These are phyloP conservation scores for Myotis vivesi DNA, from an alignment of 2,797 vertebrate genomes.

Conservation along the genomic window DNA sequence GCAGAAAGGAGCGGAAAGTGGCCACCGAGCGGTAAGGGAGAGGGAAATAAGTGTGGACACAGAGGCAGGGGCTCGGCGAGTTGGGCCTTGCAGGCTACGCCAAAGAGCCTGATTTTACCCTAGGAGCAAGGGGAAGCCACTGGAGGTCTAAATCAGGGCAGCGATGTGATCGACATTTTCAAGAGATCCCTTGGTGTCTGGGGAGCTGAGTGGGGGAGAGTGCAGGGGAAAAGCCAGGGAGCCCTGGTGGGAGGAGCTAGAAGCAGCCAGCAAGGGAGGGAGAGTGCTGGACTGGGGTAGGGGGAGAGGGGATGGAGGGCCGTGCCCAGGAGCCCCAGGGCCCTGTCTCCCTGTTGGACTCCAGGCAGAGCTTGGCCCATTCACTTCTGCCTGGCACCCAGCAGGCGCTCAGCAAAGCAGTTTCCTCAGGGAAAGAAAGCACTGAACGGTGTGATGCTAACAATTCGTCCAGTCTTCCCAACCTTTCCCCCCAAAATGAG, in stretches of 20 bases:
- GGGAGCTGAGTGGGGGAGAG: neutral
- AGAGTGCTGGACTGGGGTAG: too few species aligned
- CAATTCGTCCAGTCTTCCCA: neutral
- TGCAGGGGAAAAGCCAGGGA: neutral
- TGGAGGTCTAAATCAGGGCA: neutral
- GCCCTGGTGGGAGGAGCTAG: neutral
- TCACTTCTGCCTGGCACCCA: neutral
- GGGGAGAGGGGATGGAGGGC: neutral
- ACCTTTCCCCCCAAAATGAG: neutral
- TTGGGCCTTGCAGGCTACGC: neutral
- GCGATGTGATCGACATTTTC: neutral
- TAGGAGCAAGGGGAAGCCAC: neutral
- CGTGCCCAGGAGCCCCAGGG: fast-evolving
- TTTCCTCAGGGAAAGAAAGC: neutral
- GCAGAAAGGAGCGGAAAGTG: neutral
- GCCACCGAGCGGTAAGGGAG: neutral
- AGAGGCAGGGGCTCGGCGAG: neutral
- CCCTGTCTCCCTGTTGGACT: neutral
- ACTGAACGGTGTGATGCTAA: neutral
- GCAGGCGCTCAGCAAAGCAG: neutral
- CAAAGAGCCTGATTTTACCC: neutral
- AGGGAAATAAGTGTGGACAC: neutral
- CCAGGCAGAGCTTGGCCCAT: neutral
- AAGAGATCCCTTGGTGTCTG: neutral
- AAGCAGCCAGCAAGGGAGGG: neutral